phyloP scores from a whole-genome alignment of 2,888 invertebrate genomes.

The Megastigmus dorsalis region DNA sequence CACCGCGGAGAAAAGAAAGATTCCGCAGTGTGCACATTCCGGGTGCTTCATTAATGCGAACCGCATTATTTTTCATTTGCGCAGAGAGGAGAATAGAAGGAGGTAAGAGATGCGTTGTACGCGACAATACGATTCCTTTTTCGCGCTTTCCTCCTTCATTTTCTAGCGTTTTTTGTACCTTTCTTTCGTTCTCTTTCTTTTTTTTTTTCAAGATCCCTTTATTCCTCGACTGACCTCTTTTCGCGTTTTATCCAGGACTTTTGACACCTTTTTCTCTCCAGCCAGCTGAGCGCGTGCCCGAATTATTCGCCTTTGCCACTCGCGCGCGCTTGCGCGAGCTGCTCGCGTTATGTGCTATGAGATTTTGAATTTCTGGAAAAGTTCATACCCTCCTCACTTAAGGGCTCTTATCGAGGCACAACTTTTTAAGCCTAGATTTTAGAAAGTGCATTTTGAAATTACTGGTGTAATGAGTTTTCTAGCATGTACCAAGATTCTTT shows the following conservation, averaged over 20 bases:
- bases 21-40: not conserved
- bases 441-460: not conserved
- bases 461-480: not conserved
- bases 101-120: conserved; percentile 39
- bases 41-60: conserved; percentile 61
- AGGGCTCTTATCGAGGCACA: conserved; percentile 3
- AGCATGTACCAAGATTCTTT: too few species aligned
- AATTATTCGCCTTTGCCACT: not conserved
- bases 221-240: conserved; percentile 50
- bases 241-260: conserved; percentile 25
- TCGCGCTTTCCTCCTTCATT: not conserved
- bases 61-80: conserved; percentile 61
- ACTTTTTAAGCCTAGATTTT: not conserved
- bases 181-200: not conserved
- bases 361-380: too few species aligned
- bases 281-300: conserved; percentile 9
- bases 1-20: conserved; percentile 4
- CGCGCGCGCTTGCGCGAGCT: too few species aligned
- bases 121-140: conserved; percentile 40
- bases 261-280: conserved; percentile 28
- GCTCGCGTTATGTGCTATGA: too few species aligned
- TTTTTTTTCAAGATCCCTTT: conserved; percentile 24
- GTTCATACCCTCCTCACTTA: too few species aligned
- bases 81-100: conserved; percentile 1
- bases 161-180: not conserved